A percentile compares a stretch with the other conserved stretches of the same genome.
Evolutionary conservation across 1,140 invertebrate genomes (phyloP).

Genomic region (Pteromalus puparum): DNA sequence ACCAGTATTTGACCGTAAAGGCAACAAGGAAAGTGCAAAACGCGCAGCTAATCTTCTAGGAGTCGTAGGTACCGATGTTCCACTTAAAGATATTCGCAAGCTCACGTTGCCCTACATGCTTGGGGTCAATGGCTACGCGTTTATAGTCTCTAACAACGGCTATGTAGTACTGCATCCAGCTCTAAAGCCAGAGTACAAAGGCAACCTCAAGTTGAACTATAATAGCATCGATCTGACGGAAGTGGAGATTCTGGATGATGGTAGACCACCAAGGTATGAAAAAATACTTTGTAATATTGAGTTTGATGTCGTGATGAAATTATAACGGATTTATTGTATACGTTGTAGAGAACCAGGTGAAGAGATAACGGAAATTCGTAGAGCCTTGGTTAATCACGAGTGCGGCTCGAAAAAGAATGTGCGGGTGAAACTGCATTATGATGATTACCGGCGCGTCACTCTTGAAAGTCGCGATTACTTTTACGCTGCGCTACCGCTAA

Average conservation of each 20-base stretch:
- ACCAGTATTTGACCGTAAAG: conserved; percentile 87
- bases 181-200: conserved; percentile 83
- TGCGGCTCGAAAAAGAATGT: conserved; percentile 81
- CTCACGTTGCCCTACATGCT: conserved; percentile 91
- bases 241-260: conserved; percentile 90
- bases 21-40: conserved; percentile 75
- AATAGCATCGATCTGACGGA: conserved; percentile 97
- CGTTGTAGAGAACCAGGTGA: conserved; percentile 69
- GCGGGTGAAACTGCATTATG: conserved; percentile 86
- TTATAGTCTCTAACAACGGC: conserved; percentile 97
- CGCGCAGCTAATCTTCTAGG: conserved; percentile 86
- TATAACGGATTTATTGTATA: conserved; percentile 25
- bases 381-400: conserved; percentile 84
- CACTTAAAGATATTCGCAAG: conserved; percentile 91
- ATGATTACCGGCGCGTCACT: conserved; percentile 87
- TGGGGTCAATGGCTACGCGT: conserved; percentile 96
- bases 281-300: background rate
- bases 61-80: conserved; percentile 95
- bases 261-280: conserved; percentile 73
- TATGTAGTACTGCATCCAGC: conserved; percentile 90
- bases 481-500: conserved; percentile 85
- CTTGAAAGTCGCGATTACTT: conserved; percentile 90
- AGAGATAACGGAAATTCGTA: conserved; percentile 78
- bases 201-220: conserved; percentile 91
- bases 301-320: background rate